Evolutionary conservation across 2,888 invertebrate genomes (phyloP), one percentile per base, ranked within the genome.

Genomic region (Amaurobius ferox): DNA sequence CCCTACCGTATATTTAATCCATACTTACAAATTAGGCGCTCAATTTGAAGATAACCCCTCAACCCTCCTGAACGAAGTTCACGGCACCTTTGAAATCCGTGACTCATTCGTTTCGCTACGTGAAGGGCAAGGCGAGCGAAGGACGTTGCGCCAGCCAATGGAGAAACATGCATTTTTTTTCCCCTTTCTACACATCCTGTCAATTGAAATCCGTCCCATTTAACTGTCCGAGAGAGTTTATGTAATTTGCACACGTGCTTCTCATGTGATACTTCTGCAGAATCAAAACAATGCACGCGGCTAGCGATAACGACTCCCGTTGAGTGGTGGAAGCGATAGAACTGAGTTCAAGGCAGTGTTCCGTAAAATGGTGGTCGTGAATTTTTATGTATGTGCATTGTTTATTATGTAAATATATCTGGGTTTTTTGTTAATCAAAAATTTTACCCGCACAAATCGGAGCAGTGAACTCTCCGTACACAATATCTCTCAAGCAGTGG

Each of bases 111-210:
- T 55, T 23, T 23, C 2, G 55, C 23, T 55, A 55, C 55, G 55
- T 55, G 55, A 55, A 55, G 55, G 55, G 55, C 55, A 55, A 55
- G 55, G 55, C 55, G 23, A 55, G 23, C 23, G 55, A 55, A 55
- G 55, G 55, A 55, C 55, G 55, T 2, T 23, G 23, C 55, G 19
- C 23, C 55, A 55, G 55, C 55, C 55, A 55, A 55, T 55, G 1
- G 55, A 5, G 23, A 16, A 23, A 55, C 23, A 23, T 55, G 19
- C n/a, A n/a, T 44, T 44, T 55, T 55, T 23, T 55, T 23, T 3
- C 19, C 55, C 55, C 55, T 55, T 55, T 44, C 44, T 16, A 16
- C 44, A 16, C 44, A 9, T 9, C 13, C 44, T 44, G 44, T 16
- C 55, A 55, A 55, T 55, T 55, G 19, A 55, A 7, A 55, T 55